phyloP scores from a whole-genome alignment of 2,113 vertebrate species.

The Otocyon megalotis region DNA sequence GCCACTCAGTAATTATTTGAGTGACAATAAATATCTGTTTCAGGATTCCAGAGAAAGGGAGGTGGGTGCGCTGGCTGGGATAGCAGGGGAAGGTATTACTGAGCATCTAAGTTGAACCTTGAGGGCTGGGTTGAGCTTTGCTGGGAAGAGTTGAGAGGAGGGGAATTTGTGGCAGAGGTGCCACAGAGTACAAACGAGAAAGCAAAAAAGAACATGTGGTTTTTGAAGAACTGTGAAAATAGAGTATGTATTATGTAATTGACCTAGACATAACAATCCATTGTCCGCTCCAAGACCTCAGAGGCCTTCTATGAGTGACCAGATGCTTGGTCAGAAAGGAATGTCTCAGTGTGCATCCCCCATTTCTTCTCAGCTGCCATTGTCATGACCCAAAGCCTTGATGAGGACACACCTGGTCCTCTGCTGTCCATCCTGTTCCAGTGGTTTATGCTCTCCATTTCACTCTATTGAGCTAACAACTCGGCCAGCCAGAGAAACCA shows the following conservation, averaged over 20 bases:
- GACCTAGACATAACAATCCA: background rate
- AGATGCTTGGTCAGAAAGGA: background rate
- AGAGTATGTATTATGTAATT: background rate
- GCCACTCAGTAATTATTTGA: background rate
- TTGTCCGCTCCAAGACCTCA: background rate
- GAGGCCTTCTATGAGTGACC: background rate
- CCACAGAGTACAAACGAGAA: background rate
- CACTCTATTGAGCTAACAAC: background rate
- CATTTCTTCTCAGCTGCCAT: background rate
- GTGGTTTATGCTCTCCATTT: background rate
- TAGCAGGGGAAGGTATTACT: background rate
- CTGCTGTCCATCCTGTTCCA: no score
- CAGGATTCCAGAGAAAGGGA: slow-evolving; percentile 3
- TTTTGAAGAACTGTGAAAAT: slow-evolving; percentile 8
- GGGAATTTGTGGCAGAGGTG: background rate
- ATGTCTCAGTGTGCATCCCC: background rate
- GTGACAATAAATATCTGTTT: background rate
- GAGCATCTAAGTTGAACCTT: background rate
- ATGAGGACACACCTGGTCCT: background rate
- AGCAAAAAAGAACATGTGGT: background rate
- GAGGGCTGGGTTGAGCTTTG: background rate
- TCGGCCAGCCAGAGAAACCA: background rate
- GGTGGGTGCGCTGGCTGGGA: background rate
- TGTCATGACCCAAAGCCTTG: background rate
- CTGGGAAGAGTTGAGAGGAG: background rate